Evolutionary conservation across 2,113 vertebrate species (phyloP).

Genomic region (Apteryx owenii): DNA sequence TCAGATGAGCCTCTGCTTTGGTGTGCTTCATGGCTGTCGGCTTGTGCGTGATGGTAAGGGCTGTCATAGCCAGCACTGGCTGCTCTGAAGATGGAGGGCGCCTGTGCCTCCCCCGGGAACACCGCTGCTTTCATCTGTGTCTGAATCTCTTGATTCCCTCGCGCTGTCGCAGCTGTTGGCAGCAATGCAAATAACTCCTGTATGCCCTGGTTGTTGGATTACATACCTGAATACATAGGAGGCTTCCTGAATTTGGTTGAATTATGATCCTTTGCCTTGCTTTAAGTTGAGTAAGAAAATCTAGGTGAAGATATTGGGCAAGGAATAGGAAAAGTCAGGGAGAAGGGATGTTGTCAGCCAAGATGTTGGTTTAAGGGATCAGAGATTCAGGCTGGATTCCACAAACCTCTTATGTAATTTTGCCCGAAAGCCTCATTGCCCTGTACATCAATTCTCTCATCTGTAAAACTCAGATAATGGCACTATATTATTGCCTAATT

Average conservation of each 20-base stretch:
- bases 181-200: not conserved
- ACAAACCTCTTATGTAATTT: not conserved
- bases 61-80: rapidly evolving
- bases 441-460: not conserved
- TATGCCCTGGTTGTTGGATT: not conserved
- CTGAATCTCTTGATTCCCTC: not conserved
- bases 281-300: not conserved
- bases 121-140: rapidly evolving
- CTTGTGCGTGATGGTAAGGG: not conserved
- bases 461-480: not conserved
- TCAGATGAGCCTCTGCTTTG: not conserved
- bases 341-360: not conserved
- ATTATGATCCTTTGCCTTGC: not conserved
- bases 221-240: not conserved
- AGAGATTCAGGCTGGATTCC: not conserved
- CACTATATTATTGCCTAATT: not conserved
- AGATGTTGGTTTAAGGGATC: not conserved
- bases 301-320: not conserved
- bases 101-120: not conserved
- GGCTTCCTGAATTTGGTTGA: not conserved
- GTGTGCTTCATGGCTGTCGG: too few species aligned
- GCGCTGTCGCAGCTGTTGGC: not conserved
- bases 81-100: not conserved
- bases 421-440: not conserved
- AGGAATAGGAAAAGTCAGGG: not conserved